Conservation (phyloP, 1,140 invertebrate genomes). For the Heterodera carotae region DNA sequence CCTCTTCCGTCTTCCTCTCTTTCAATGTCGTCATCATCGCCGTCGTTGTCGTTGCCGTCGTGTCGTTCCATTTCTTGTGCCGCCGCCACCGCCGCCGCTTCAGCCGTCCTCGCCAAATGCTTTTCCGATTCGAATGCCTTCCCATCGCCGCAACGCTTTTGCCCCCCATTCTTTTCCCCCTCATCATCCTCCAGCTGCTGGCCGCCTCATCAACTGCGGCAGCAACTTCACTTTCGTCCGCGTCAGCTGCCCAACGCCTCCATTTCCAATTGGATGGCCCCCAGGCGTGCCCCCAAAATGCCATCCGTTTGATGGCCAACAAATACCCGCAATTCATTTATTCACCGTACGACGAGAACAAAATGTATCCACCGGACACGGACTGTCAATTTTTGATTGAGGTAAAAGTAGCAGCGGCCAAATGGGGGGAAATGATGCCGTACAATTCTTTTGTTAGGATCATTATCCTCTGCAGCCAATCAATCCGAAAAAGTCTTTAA, state of each 20-base stretch:
- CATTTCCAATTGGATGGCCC: conserved; percentile 22
- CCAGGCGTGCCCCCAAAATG: conserved; percentile 39
- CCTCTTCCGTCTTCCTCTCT: background rate
- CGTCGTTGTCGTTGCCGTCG: background rate
- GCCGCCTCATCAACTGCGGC: conserved; percentile 6
- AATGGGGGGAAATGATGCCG: too few species aligned
- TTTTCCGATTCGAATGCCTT: background rate
- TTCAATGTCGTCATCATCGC: conserved; percentile 5
- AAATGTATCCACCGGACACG: conserved; percentile 46
- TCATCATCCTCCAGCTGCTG: conserved; percentile 3
- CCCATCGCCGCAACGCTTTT: background rate
- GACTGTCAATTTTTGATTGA: conserved; percentile 48
- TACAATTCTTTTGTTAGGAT: too few species aligned
- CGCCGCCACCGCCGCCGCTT: background rate
- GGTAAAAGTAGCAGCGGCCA: background rate
- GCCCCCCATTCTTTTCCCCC: background rate
- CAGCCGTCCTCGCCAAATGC: background rate
- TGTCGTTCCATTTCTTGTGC: too few species aligned
- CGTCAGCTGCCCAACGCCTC: background rate
- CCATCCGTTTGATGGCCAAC: conserved; percentile 40
- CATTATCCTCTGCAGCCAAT: too few species aligned
- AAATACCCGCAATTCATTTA: conserved; percentile 41
- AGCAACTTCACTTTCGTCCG: background rate
- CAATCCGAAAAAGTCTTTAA: too few species aligned
- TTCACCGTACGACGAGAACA: conserved; percentile 48